phyloP scores from a whole-genome alignment of 2,113 vertebrate genomes.

The Melanerpes aurifrons region DNA sequence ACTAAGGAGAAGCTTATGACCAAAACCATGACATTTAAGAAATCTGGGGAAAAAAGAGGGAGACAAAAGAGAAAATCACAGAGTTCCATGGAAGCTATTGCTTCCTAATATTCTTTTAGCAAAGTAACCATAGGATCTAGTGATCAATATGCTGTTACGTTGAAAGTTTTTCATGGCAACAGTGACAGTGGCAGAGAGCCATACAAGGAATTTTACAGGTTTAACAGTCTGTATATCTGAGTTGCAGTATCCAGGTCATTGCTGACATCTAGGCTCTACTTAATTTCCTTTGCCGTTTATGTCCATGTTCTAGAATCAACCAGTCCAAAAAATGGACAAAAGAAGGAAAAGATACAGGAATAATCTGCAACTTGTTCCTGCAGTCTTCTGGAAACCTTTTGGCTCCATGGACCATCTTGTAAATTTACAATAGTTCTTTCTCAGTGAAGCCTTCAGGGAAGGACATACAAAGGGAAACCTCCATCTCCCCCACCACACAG shows the following conservation, averaged over 20 bases:
- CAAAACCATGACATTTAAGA: neutral
- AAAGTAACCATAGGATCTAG: neutral
- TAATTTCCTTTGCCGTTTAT: neutral
- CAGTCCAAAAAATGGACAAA: neutral
- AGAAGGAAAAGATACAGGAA: neutral
- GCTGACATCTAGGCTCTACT: neutral
- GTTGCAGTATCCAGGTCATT: neutral
- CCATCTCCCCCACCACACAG: neutral
- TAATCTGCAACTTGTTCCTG: neutral
- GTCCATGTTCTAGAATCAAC: neutral
- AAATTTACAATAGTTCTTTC: neutral
- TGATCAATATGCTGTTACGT: neutral
- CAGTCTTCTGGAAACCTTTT: neutral
- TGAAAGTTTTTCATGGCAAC: neutral
- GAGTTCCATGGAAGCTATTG: neutral
- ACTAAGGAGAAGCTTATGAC: neutral
- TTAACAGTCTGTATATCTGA: neutral
- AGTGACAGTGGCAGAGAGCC: neutral
- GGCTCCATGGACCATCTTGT: fast-evolving
- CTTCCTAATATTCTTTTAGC: neutral
- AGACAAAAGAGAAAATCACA: neutral
- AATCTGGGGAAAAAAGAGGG: neutral
- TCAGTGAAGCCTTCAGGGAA: neutral
- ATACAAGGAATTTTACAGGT: neutral
- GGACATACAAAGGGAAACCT: neutral